Conservation (phyloP, 2,797 vertebrate species). For the Acipenser ruthenus region DNA sequence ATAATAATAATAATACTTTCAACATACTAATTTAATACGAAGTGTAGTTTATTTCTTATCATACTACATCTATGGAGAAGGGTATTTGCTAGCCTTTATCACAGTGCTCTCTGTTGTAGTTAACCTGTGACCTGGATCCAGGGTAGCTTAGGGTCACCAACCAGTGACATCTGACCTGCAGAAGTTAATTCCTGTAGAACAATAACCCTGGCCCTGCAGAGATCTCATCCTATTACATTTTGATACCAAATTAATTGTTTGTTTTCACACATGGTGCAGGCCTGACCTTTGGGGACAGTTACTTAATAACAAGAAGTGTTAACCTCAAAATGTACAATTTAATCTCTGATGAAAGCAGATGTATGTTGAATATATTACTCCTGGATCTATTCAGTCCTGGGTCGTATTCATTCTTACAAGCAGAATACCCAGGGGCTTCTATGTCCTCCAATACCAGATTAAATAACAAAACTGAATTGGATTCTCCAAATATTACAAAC, state of each 20-base stretch:
- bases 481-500: too few species aligned
- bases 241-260: conserved; percentile 67
- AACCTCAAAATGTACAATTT: conserved; percentile 24
- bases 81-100: too few species aligned
- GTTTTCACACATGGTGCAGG: conserved; percentile 35
- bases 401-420: too few species aligned
- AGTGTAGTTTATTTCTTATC: too few species aligned
- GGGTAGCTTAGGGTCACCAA: conserved; percentile 59
- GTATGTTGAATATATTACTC: too few species aligned
- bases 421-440: too few species aligned
- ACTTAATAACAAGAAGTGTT: conserved; percentile 29
- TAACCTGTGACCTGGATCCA: conserved; percentile 46
- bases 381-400: too few species aligned
- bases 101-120: conserved; percentile 31
- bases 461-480: too few species aligned
- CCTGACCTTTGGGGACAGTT: conserved; percentile 43
- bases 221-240: conserved; percentile 64
- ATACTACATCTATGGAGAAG: too few species aligned
- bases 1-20: too few species aligned
- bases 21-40: too few species aligned
- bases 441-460: too few species aligned
- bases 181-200: conserved; percentile 68
- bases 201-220: conserved; percentile 47
- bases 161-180: conserved; percentile 62
- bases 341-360: conserved; percentile 15